phyloP scores from a whole-genome alignment of 2,113 vertebrate genomes.

The Delphinus delphis region DNA sequence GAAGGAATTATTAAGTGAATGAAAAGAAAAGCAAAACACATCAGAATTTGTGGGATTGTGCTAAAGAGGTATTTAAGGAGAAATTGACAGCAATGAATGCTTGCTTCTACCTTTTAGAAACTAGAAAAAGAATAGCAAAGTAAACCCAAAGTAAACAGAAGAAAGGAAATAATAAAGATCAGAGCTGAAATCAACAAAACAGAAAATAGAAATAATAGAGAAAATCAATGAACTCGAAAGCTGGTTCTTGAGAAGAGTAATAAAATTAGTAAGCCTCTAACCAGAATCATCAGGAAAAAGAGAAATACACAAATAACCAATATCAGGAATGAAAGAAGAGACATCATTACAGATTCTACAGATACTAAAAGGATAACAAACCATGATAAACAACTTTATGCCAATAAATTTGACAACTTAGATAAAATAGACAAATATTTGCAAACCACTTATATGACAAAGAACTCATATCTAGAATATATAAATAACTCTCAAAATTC shows the following conservation, averaged over 20 bases:
- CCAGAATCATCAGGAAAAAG: background rate
- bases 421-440: background rate
- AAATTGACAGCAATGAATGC: background rate
- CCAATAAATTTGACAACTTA: background rate
- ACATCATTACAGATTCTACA: background rate
- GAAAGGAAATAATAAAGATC: background rate
- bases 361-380: background rate
- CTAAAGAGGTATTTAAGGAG: background rate
- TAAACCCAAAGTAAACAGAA: background rate
- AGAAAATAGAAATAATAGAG: background rate
- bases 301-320: background rate
- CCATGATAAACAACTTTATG: background rate
- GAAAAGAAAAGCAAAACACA: background rate
- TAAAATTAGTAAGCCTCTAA: background rate
- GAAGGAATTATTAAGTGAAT: background rate
- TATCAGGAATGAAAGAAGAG: background rate
- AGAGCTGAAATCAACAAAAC: background rate
- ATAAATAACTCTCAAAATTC: background rate
- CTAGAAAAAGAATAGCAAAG: background rate
- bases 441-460: background rate
- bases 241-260: background rate
- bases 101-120: background rate
- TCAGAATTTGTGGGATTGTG: background rate
- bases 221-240: background rate
- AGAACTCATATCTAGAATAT: background rate